Conservation (phyloP, 2,113 vertebrate species). For the Bolborhynchus lineola region DNA sequence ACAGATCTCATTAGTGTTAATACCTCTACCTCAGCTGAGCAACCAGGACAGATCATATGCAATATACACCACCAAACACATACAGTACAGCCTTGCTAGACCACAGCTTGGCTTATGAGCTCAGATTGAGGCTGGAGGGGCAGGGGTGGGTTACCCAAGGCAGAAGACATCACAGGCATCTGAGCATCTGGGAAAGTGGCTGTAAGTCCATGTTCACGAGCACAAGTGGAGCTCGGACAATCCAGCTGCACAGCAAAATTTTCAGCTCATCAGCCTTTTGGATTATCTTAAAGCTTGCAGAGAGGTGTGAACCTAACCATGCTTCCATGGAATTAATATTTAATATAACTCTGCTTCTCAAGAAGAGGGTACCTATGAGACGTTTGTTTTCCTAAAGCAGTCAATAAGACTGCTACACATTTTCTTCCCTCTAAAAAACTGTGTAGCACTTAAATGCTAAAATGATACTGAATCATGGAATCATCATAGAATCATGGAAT, state of each 20-base stretch:
- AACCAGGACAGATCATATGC: accelerated
- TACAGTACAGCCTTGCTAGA: not conserved
- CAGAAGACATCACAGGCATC: not conserved
- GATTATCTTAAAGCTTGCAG: not conserved
- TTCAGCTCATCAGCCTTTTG: not conserved
- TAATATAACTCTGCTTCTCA: not conserved
- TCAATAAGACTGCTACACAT: not conserved
- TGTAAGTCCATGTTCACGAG: not conserved
- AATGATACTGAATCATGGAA: not conserved
- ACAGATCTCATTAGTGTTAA: not conserved
- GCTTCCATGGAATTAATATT: not conserved
- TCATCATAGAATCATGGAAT: not conserved
- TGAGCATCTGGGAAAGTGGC: not conserved
- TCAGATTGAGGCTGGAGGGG: not conserved
- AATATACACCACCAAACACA: accelerated
- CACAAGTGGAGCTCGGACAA: not conserved
- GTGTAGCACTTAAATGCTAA: not conserved
- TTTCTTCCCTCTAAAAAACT: not conserved
- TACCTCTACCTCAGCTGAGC: not conserved
- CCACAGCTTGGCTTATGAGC: not conserved
- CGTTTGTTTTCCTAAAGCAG: not conserved
- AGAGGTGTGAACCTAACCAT: not conserved
- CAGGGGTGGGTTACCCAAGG: not conserved
- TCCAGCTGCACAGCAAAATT: not conserved
- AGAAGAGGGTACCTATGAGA: not conserved